These are phyloP conservation scores for Adelphocoris suturalis DNA, from an alignment of 2,888 invertebrate genomes.

Conservation along the genomic window DNA sequence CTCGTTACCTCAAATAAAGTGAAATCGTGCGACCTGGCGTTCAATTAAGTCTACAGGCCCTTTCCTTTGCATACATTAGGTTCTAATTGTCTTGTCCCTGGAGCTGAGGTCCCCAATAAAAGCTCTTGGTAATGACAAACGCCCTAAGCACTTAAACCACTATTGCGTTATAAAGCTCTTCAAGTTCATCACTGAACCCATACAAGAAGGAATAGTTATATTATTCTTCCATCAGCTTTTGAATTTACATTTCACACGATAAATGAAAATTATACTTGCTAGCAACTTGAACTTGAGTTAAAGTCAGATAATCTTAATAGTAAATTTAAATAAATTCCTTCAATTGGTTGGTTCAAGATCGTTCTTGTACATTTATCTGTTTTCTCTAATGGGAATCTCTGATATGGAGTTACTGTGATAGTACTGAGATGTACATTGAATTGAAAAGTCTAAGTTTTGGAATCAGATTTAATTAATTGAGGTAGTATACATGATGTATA, in stretches of 20 bases:
- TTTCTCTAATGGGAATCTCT: not conserved
- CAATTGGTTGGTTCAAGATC: too few relatives aligned
- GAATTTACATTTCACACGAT: too few relatives aligned
- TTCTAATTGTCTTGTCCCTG: constrained; percentile 62
- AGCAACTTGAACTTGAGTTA: too few relatives aligned
- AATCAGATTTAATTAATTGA: not conserved
- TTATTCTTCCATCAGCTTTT: too few relatives aligned
- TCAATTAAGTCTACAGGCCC: constrained; percentile 45
- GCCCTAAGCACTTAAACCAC: constrained; percentile 24
- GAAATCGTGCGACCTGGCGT: constrained; percentile 52
- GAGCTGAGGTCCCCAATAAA: constrained; percentile 45
- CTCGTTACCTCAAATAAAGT: constrained; percentile 62
- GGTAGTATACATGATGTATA: not conserved
- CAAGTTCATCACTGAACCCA: not conserved
- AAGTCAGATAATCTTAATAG: too few relatives aligned
- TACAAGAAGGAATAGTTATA: too few relatives aligned
- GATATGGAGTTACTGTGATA: too few relatives aligned
- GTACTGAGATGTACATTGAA: too few relatives aligned
- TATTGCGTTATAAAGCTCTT: not conserved
- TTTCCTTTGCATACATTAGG: constrained; percentile 61
- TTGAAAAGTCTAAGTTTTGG: not conserved
- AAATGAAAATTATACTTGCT: too few relatives aligned
- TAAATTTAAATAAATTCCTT: too few relatives aligned
- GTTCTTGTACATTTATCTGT: too few relatives aligned
- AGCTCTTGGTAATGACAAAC: constrained; percentile 53